A percentile compares a stretch with the other conserved stretches of the same genome.
Evolutionary conservation across 2,888 invertebrate genomes (phyloP).

Genomic region (Stenodema calcarata): DNA sequence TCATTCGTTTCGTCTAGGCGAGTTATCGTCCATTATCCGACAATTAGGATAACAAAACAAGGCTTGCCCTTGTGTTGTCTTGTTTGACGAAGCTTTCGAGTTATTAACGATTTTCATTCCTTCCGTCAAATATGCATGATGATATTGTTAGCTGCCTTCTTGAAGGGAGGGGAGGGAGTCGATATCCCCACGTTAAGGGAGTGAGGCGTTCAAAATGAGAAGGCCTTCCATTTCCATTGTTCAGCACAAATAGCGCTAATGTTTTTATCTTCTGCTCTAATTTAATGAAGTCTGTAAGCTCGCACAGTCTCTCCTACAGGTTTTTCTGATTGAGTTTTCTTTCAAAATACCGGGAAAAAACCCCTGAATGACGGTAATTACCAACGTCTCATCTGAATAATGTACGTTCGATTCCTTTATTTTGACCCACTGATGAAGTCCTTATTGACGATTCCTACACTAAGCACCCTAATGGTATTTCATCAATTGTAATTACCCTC

Average conservation of each 20-base stretch:
- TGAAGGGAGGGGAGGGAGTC: background rate
- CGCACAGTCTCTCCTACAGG: too few species aligned
- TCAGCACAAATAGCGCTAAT: background rate
- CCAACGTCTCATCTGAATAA: too few species aligned
- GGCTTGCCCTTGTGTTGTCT: background rate
- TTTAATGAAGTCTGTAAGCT: background rate
- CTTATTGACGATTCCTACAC: too few species aligned
- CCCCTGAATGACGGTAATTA: too few species aligned
- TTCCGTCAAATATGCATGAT: slow-evolving; percentile 17
- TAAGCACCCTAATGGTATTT: too few species aligned
- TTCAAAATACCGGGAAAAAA: too few species aligned
- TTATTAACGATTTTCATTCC: background rate
- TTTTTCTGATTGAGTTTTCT: too few species aligned
- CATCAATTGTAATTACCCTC: too few species aligned
- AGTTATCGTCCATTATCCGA: slow-evolving; percentile 21
- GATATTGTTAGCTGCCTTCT: background rate
- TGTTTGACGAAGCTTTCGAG: background rate
- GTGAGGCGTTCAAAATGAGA: background rate
- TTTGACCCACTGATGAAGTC: too few species aligned
- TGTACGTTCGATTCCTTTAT: too few species aligned
- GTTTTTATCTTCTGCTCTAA: background rate
- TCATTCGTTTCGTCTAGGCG: background rate
- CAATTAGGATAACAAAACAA: slow-evolving; percentile 29
- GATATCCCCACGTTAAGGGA: background rate
- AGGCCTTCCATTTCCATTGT: background rate